Base-by-base conservation (phyloP, 1,140 invertebrate genomes). In the Lutraria rhynchaena region DNA sequence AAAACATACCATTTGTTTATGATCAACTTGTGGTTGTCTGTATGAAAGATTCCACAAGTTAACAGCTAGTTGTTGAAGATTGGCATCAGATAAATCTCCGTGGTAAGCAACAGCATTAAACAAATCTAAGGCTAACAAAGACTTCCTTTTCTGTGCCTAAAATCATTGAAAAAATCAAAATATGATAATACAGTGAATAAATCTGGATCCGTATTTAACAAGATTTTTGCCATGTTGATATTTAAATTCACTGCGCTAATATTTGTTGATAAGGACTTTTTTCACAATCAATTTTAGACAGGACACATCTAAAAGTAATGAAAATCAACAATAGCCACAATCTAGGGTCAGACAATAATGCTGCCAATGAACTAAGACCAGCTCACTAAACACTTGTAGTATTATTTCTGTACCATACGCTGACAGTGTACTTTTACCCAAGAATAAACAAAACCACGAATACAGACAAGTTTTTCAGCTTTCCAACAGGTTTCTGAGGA, bases 21-120 rank as follows among this genome's bases (percentile, higher is more conserved):
- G 83, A 89, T 95, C 90, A 37, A 77, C 94, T 55, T 92, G 84
- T 44, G 90, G 90, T 88, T 95, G 91, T 89, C 95, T 95, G 69
- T 94, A 93, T n/a, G 95, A 94, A 65, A 97, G 92, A 82, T 94
- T 93, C 96, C 96, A 97, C 13, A 98, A 93, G 91, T 97, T 97
- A 0, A 94, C 86, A 31, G 95, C 95, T 46, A 98, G 92, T 41
- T 93, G 94, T 0, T 94, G 93, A 84, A 96, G 93, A 5, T 93
- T 90, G 51, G 94, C 92, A 37, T 90, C 61, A 27, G 92, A 92
- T n/a, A 97, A 87, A 91, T 97, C 95, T 0, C 94, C 95, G 90
- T 95, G 94, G 11, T 94, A 92, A 4, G 95, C 91, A n/a, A 97
- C 94, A 24, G 95, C 94, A 88, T 95, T 93, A 84, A 97, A 95